These are phyloP conservation scores for Pristionchus fissidentatus DNA, from an alignment of 2,888 invertebrate genomes.

Conservation along the genomic window DNA sequence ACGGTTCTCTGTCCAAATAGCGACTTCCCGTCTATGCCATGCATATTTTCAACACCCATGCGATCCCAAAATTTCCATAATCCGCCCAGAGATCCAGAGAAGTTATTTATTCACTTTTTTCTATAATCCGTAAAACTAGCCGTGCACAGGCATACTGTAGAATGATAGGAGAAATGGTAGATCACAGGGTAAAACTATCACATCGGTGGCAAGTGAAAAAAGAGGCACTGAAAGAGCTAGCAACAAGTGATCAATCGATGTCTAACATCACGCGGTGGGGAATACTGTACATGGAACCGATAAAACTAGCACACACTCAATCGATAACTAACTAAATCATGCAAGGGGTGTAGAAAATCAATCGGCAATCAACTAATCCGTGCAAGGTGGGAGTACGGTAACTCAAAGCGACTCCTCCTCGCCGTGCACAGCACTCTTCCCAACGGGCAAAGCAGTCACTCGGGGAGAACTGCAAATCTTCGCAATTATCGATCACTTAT, in stretches of 20 bases:
- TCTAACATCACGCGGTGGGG: too few relatives aligned
- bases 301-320: neutral
- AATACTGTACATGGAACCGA: neutral
- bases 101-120: neutral
- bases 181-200: slow-evolving; percentile 19
- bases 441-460: neutral
- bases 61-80: neutral
- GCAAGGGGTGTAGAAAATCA: neutral
- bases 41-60: neutral
- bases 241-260: neutral
- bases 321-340: slow-evolving; percentile 10
- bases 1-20: neutral
- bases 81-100: neutral
- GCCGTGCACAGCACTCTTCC: neutral
- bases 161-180: too few relatives aligned
- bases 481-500: neutral
- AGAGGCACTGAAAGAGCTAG: neutral
- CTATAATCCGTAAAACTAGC: slow-evolving; percentile 9
- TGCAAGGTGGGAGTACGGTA: too few relatives aligned
- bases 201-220: too few relatives aligned
- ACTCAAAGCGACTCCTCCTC: slow-evolving; percentile 9
- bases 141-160: neutral
- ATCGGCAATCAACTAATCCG: slow-evolving; percentile 35
- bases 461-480: slow-evolving; percentile 24
- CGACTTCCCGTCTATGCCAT: neutral